These are phyloP conservation scores for Equus przewalskii DNA, from an alignment of 2,113 vertebrate genomes.

Conservation along the genomic window DNA sequence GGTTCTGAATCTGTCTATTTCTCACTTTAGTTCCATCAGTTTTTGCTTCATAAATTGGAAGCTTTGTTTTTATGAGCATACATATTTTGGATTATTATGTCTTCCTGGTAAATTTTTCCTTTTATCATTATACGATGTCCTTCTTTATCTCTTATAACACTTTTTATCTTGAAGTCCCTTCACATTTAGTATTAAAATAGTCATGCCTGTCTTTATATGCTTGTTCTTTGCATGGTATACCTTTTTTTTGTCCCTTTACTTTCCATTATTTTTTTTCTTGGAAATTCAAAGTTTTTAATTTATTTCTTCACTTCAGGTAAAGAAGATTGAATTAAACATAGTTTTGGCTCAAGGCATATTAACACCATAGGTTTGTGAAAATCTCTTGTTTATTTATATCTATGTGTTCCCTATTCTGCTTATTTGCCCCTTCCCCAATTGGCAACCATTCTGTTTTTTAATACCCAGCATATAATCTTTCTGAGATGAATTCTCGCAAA, in stretches of 20 bases:
- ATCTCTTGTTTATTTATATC: not conserved
- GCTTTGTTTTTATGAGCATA: not conserved
- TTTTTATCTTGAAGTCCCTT: not conserved
- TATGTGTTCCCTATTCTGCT: not conserved
- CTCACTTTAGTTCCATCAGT: not conserved
- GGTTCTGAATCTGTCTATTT: not conserved
- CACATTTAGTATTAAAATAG: not conserved
- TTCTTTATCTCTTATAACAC: not conserved
- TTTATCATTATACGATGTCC: not conserved
- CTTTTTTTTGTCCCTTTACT: not conserved
- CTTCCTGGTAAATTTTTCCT: not conserved
- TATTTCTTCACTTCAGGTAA: not conserved
- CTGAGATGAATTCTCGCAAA: not conserved
- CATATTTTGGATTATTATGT: not conserved
- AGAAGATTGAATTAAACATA: not conserved
- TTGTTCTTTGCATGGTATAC: not conserved
- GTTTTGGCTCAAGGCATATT: not conserved
- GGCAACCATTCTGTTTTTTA: not conserved
- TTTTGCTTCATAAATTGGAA: not conserved
- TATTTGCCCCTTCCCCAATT: not conserved
- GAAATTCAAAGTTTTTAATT: not conserved
- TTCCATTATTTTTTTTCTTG: not conserved
- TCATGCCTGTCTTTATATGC: not conserved
- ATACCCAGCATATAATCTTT: not conserved
- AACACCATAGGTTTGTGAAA: not conserved